phyloP scores from a whole-genome alignment of 2,113 vertebrate genomes.

The Syngnathus scovelli region DNA sequence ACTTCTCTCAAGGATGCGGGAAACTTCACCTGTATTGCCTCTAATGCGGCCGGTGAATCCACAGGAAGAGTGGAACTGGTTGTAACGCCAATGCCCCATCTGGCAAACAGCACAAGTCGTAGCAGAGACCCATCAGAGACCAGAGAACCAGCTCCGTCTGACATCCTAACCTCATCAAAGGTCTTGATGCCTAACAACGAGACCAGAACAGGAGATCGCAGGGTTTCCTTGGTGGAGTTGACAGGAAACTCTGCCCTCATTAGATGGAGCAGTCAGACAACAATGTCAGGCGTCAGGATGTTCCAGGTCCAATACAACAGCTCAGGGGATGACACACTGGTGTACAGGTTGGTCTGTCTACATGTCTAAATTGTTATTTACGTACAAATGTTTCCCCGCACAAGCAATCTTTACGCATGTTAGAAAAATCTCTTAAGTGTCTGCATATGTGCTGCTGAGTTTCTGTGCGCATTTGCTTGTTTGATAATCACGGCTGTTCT shows the following conservation, averaged over 20 bases:
- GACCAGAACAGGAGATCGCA: conserved; percentile 65
- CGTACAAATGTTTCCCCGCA: not conserved
- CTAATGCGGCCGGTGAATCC: conserved; percentile 89
- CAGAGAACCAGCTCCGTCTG: conserved; percentile 73
- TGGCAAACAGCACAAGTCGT: conserved; percentile 86
- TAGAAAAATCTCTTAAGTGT: not conserved
- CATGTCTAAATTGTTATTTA: not conserved
- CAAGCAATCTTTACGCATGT: not conserved
- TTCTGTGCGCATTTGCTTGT: conserved; percentile 10
- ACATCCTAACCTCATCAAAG: conserved; percentile 86
- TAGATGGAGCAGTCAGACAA: conserved; percentile 81
- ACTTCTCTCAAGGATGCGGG: conserved; percentile 75
- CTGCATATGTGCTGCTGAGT: not conserved
- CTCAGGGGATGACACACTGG: conserved; percentile 82
- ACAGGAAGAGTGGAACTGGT: conserved; percentile 82
- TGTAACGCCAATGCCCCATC: conserved; percentile 71
- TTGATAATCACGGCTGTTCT: conserved; percentile 30
- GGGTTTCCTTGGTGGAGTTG: conserved; percentile 79
- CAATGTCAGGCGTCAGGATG: conserved; percentile 80
- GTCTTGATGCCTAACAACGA: conserved; percentile 63
- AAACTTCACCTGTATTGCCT: conserved; percentile 88
- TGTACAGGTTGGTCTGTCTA: conserved; percentile 81
- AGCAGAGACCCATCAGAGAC: conserved; percentile 70
- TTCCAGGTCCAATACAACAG: conserved; percentile 97
- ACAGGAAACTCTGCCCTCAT: conserved; percentile 85